These are phyloP conservation scores for Aspidiotus destructor DNA, from an alignment of 2,888 invertebrate genomes.

Conservation along the genomic window DNA sequence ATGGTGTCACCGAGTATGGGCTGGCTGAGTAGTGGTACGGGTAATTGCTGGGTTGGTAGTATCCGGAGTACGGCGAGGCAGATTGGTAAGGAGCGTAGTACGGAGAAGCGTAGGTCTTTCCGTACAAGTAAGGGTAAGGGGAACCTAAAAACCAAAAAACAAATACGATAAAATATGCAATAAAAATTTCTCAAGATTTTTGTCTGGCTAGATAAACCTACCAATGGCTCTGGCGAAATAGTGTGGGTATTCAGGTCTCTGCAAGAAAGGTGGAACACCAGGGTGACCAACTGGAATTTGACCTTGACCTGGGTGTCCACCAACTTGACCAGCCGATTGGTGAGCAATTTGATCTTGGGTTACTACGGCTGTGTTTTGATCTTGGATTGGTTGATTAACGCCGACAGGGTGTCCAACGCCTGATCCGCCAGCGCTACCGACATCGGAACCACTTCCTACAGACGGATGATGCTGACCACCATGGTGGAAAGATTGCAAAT, in stretches of 20 bases:
- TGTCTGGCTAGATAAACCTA: neutral
- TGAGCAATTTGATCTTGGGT: slow-evolving; percentile 12
- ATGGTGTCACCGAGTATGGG: neutral
- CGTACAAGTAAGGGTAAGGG: slow-evolving; percentile 18
- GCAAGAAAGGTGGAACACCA: neutral
- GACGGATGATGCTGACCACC: slow-evolving; percentile 10
- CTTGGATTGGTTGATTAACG: slow-evolving; percentile 15
- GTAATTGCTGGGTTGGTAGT: no score
- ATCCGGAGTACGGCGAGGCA: neutral
- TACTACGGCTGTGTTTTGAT: slow-evolving; percentile 9
- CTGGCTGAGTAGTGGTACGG: neutral
- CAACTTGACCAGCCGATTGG: slow-evolving; percentile 6
- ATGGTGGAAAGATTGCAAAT: slow-evolving; percentile 17
- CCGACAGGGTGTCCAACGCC: slow-evolving; percentile 1
- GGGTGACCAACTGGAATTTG: neutral
- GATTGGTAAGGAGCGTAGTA: slow-evolving; percentile 9
- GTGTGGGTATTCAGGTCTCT: slow-evolving; percentile 6
- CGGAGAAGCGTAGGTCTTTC: slow-evolving; percentile 10
- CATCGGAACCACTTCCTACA: neutral
- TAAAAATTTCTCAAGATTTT: neutral
- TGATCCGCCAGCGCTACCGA: neutral
- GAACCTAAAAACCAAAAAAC: neutral
- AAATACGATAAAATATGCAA: neutral
- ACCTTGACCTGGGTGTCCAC: neutral
- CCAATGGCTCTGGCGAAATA: slow-evolving; percentile 17